These are phyloP conservation scores for Daboia siamensis DNA, from an alignment of 2,113 vertebrate genomes.

Conservation along the genomic window DNA sequence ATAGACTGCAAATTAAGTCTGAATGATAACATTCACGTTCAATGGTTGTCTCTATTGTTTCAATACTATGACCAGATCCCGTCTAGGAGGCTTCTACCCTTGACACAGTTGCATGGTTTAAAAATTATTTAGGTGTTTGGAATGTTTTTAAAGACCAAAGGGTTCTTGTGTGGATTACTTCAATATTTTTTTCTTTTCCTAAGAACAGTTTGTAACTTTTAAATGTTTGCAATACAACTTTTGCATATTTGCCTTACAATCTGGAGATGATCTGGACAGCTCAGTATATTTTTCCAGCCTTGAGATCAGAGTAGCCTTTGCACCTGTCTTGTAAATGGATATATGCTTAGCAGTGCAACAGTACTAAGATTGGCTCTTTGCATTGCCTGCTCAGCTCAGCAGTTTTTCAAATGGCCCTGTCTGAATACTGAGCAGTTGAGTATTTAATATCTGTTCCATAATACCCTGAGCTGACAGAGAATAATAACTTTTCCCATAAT, in stretches of 20 bases:
- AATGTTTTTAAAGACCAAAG: background rate
- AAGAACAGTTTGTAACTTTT: background rate
- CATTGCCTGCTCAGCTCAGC: constrained; percentile 4
- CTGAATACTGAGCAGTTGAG: background rate
- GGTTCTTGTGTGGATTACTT: background rate
- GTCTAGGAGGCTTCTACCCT: background rate
- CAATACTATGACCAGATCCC: background rate
- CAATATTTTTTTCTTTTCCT: background rate
- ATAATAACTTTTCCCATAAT: background rate
- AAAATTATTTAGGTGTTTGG: background rate
- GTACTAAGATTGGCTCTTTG: constrained; percentile 34
- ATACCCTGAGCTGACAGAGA: background rate
- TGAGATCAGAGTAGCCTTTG: constrained; percentile 19
- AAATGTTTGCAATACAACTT: background rate
- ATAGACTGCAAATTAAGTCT: background rate
- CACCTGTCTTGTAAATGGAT: constrained; percentile 43
- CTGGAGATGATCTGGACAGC: constrained; percentile 1
- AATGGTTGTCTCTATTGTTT: background rate
- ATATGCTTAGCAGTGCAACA: constrained; percentile 20
- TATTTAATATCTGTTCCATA: background rate
- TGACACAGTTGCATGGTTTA: background rate
- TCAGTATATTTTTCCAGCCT: background rate
- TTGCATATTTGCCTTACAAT: background rate
- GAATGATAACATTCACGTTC: background rate
- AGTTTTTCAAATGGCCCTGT: background rate